Base-by-base conservation (phyloP, 2,888 invertebrate species). In the Torymus auratus region DNA sequence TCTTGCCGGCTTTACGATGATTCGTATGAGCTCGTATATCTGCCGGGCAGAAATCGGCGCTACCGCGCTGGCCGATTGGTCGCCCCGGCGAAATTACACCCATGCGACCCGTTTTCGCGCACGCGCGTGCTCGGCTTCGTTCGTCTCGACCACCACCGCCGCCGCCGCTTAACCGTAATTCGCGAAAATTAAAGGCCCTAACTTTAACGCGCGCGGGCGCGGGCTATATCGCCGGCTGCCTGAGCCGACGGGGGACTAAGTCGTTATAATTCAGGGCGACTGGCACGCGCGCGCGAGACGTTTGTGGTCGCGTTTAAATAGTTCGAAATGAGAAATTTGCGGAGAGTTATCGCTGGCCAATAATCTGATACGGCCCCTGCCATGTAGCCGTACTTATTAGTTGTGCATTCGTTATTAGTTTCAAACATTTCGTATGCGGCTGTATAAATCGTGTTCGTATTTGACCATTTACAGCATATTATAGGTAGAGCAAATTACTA, bases 1-100 rank as follows among this genome's bases (percentile, higher is more conserved):
- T 65, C 75, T 75, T 61, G 67, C 71, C 67, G 75, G 70, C 61
- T 82, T 83, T 82, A 83, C 78, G 83, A 76, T 79, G 82, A 83
- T 82, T 83, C 77, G 78, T 67, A 76, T 17, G 78, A 60, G 77
- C 78, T 68, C 79, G 68, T 62, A 73, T 70, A 81, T 81, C 58
- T 61, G 17, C 53, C 10, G 12, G 12, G n/a, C 28, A 14, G 58
- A 58, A 55, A 58, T 58, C 15, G 41, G n/a, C 64, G 55, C 53
- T 14, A 12, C 68, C 55, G 67, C 20, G 60, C 14, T 11, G 61
- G 13, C 23, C 5, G 20, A 61, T 5, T 13, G 62, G 53, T 64
- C 5, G 23, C 17, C 70, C 61, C 3, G 64, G 53, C 13, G 15
- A 62, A 53, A 60, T 75, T 60, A 52, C 68, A 4, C 28, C 58